Evolutionary conservation across 2,113 vertebrate species (phyloP).

Genomic region (Hepsetus odoe): DNA sequence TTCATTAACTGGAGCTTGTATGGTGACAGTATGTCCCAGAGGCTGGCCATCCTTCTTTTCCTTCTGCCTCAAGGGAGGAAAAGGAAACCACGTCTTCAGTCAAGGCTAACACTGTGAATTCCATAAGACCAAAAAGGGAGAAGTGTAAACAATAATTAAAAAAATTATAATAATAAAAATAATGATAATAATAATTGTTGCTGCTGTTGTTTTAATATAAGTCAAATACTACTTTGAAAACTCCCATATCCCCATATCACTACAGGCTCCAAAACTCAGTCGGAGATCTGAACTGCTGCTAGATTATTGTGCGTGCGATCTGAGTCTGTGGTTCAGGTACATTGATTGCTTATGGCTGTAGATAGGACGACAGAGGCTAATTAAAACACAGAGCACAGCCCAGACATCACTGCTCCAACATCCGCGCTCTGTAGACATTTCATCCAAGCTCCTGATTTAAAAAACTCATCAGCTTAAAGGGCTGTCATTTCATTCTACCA

Average conservation of each 20-base stretch:
- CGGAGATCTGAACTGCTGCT: constrained; percentile 34
- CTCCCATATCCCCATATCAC: constrained; percentile 1
- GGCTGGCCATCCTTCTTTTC: neutral
- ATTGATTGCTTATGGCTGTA: constrained; percentile 39
- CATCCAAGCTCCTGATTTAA: neutral
- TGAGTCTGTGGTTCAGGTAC: constrained; percentile 40
- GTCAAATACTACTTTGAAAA: too few species aligned
- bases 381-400: constrained; percentile 37
- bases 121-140: neutral
- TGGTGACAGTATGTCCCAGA: constrained; percentile 14
- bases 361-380: constrained; percentile 29
- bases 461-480: neutral
- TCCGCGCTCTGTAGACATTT: constrained; percentile 36
- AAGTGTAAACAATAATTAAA: neutral
- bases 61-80: constrained; percentile 22
- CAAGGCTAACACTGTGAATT: neutral
- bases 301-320: constrained; percentile 28
- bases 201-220: too few species aligned
- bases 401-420: constrained; percentile 33
- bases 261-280: neutral
- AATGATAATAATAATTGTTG: neutral
- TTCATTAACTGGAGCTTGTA: neutral
- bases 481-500: neutral
- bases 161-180: neutral
- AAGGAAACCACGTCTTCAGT: constrained; percentile 36